These are phyloP conservation scores for Amphiprion clarkii DNA, from an alignment of 2,797 vertebrate genomes.

Conservation along the genomic window DNA sequence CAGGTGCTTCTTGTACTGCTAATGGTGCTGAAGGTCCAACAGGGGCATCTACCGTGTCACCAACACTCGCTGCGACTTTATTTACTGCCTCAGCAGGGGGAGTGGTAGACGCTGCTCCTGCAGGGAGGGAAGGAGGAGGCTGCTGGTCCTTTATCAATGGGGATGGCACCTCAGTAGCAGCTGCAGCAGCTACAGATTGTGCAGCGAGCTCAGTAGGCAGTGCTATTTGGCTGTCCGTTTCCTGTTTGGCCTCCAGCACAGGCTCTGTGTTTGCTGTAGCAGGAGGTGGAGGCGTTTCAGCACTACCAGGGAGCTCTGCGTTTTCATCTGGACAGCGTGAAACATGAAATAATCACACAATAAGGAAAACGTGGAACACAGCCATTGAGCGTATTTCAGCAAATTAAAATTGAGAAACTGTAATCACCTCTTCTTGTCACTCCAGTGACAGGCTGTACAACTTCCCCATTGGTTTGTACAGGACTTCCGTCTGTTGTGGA, in stretches of 20 bases:
- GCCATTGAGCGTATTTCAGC: neutral
- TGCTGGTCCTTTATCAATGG: slow-evolving; percentile 74
- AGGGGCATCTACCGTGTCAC: slow-evolving; percentile 80
- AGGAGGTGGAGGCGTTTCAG: slow-evolving; percentile 68
- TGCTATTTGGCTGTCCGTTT: slow-evolving; percentile 52
- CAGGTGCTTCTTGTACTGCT: slow-evolving; percentile 56
- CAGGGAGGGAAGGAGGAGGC: slow-evolving; percentile 54
- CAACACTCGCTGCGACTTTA: slow-evolving; percentile 40
- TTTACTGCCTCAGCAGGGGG: slow-evolving; percentile 48
- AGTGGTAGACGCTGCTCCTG: slow-evolving; percentile 36
- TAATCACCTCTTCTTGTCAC: slow-evolving; percentile 87
- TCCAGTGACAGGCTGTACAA: slow-evolving; percentile 82
- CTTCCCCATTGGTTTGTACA: slow-evolving; percentile 94
- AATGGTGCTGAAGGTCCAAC: slow-evolving; percentile 57
- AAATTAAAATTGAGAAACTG: neutral
- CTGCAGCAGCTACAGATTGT: slow-evolving; percentile 58
- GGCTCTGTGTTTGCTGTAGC: slow-evolving; percentile 53
- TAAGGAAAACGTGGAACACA: neutral
- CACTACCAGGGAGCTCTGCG: slow-evolving; percentile 44
- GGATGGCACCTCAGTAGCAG: slow-evolving; percentile 63
- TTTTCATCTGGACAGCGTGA: slow-evolving; percentile 68
- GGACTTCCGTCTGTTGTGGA: slow-evolving; percentile 82
- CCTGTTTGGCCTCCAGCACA: slow-evolving; percentile 58
- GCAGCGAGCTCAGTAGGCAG: slow-evolving; percentile 45
- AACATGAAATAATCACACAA: neutral